phyloP scores from a whole-genome alignment of 2,797 vertebrate genomes.

The Acanthis flammea region DNA sequence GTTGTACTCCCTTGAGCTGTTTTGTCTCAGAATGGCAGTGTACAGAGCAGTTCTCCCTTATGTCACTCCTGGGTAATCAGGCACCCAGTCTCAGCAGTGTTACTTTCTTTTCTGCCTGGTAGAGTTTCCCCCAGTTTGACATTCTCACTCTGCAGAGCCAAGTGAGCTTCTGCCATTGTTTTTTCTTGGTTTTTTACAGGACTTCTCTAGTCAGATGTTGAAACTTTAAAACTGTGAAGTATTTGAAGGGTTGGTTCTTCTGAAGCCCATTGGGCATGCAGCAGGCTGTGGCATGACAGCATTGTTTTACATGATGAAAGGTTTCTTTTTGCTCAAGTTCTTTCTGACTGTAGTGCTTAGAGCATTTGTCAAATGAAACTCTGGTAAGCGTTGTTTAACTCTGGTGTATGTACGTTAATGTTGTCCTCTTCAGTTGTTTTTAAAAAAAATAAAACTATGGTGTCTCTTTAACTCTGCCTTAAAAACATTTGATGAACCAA shows the following conservation, averaged over 20 bases:
- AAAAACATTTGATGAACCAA: neutral
- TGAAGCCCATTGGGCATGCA: neutral
- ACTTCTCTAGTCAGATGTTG: neutral
- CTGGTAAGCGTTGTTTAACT: neutral
- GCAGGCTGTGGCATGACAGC: neutral
- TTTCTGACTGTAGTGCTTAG: neutral
- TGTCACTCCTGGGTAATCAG: neutral
- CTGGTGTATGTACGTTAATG: neutral
- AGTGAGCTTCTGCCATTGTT: accelerated
- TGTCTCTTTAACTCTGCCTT: neutral
- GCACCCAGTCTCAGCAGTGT: neutral
- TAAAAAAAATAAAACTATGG: neutral
- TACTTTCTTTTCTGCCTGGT: neutral
- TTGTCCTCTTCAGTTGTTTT: neutral
- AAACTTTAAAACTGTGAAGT: neutral
- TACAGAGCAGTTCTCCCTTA: neutral
- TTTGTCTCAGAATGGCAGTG: neutral
- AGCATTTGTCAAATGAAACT: neutral
- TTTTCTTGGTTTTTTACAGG: neutral
- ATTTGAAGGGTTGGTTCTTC: neutral
- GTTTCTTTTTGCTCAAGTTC: neutral
- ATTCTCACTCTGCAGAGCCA: neutral
- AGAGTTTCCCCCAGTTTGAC: neutral
- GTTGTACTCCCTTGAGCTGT: neutral
- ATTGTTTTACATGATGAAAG: neutral